These are phyloP conservation scores for Ctenomys sociabilis DNA, from an alignment of 2,113 vertebrate genomes.

Conservation along the genomic window DNA sequence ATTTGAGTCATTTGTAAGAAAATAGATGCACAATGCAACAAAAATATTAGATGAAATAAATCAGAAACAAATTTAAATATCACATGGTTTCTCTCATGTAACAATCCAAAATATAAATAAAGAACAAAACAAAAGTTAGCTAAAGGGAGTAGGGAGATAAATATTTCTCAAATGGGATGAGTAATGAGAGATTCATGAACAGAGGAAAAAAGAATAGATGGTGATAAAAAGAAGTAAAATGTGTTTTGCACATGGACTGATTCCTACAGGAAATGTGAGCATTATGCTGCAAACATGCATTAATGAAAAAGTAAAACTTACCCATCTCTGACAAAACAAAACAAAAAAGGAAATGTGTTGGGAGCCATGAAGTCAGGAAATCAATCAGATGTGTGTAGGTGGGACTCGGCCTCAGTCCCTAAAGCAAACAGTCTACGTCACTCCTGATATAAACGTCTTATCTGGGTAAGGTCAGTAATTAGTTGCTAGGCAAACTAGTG, in stretches of 20 bases:
- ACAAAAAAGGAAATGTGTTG: too few relatives aligned
- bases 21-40: neutral
- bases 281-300: neutral
- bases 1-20: neutral
- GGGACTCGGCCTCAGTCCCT: too few relatives aligned
- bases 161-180: neutral
- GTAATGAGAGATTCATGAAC: neutral
- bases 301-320: neutral
- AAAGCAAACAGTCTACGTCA: too few relatives aligned
- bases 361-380: too few relatives aligned
- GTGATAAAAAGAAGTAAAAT: neutral
- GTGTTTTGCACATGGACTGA: neutral
- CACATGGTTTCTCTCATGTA: neutral
- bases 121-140: neutral
- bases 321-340: too few relatives aligned
- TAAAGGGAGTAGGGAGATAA: neutral
- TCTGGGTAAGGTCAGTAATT: too few relatives aligned
- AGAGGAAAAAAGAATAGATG: neutral
- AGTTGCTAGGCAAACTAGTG: too few relatives aligned
- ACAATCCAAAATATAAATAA: neutral
- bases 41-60: neutral
- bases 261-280: neutral
- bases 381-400: too few relatives aligned
- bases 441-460: too few relatives aligned
- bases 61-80: neutral